Evolutionary conservation across 2,797 vertebrate genomes (phyloP), one percentile per base, ranked within the genome.

Genomic region (Argya squamiceps): DNA sequence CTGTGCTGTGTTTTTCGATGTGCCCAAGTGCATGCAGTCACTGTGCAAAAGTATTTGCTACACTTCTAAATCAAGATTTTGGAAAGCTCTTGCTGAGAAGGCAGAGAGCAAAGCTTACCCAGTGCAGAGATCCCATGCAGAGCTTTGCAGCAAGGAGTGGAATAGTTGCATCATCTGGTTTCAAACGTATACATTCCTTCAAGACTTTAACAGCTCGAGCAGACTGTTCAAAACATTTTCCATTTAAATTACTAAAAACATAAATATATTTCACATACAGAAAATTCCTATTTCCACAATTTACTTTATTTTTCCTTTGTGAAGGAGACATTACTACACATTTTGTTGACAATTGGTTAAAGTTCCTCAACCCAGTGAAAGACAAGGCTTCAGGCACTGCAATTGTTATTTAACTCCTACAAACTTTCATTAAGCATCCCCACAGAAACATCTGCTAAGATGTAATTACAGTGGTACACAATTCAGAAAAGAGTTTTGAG

Each of bases 121-220:
- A 99, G 97, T 99, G 99, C 49, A 99, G 98, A 77, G 99, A 99
- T 95, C 99, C 99, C 68, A 99, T 99, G 78, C 99, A 99, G 82
- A 99, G 98, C 96, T 99, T 99, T 74, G 99, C 99, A 14, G 99
- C 99, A 55, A 99, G 98, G 68, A 99, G 98, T 0, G 99, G 99
- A 95, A 99, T 99, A 78, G 99, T 99, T 94, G 99, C 99, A 82
- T 99, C 99, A 6, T 99, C 99, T 0, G 99, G 99, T 97, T 99
- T 99, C 93, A 99, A 98, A 34, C 99, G 98, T 79, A 99, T 99
- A 58, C 99, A 99, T 97, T 99, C 99, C 95, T 99, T 99, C 65
- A 99, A 98, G 82, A 99, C 99, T 96, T 99, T 99, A 75, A 99
- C 99, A 1, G 99, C 99, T n/a, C 99, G 98, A 21, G 99, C 99